A percentile compares a stretch with the other conserved stretches of the same genome.
These are phyloP conservation scores for Steromphala cineraria DNA, from an alignment of 2,888 invertebrate genomes.

Conservation along the genomic window DNA sequence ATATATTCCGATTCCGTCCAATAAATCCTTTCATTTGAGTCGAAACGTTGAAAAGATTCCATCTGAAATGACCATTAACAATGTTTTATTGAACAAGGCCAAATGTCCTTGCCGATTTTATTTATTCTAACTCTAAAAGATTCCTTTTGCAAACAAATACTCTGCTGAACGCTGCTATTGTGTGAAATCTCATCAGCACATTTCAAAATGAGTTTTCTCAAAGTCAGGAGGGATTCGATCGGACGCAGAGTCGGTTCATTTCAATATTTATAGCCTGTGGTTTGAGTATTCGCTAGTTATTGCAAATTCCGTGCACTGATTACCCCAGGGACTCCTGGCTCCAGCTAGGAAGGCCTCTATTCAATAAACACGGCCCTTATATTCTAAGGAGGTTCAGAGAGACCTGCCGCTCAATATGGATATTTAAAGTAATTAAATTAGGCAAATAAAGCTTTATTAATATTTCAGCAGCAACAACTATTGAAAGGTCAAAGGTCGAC, in stretches of 20 bases:
- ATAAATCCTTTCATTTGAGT: too few species aligned
- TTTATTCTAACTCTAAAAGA: neutral
- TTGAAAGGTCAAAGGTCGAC: too few species aligned
- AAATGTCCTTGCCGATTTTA: neutral
- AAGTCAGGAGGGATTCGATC: slow-evolving; percentile 5
- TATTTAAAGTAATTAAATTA: slow-evolving; percentile 16
- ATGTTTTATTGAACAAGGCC: too few species aligned
- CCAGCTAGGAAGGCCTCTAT: neutral
- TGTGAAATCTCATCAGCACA: neutral
- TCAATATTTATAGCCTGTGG: slow-evolving; percentile 15
- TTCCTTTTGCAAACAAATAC: neutral
- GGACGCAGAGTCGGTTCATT: neutral
- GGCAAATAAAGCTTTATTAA: slow-evolving; percentile 12
- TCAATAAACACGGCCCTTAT: neutral
- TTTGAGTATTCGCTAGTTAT: slow-evolving; percentile 9
- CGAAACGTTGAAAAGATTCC: too few species aligned
- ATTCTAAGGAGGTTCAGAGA: neutral
- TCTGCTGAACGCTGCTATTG: neutral
- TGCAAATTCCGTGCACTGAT: neutral
- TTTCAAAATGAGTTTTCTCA: slow-evolving; percentile 3
- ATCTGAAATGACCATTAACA: too few species aligned
- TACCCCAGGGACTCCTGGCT: neutral
- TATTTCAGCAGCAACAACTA: neutral
- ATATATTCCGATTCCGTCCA: too few species aligned
- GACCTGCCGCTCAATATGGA: neutral